These are phyloP conservation scores for Hyposoter didymator DNA, from an alignment of 2,888 invertebrate species.

Conservation along the genomic window DNA sequence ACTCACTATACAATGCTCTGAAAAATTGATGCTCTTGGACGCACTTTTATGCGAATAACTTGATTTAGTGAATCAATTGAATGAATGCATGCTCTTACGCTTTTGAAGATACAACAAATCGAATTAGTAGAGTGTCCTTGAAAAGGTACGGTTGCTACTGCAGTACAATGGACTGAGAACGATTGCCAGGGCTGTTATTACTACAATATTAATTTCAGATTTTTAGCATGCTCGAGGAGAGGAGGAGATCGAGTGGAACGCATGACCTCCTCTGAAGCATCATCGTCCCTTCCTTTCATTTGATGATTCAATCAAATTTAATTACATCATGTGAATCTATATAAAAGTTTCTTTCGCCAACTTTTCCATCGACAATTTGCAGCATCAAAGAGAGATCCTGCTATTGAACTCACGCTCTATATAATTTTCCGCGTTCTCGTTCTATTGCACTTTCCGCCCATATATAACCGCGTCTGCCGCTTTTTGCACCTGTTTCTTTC, in stretches of 20 bases:
- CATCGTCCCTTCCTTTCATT: conserved; percentile 8
- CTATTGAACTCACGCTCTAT: conserved; percentile 9
- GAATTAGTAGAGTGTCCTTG: neutral
- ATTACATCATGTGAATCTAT: conserved; percentile 1
- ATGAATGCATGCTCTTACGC: neutral
- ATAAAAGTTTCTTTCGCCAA: neutral
- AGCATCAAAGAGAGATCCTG: conserved; percentile 17
- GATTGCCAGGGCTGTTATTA: neutral
- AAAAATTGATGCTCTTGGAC: neutral
- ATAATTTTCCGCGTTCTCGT: conserved; percentile 25
- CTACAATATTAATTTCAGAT: conserved; percentile 14
- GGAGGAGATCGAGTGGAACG: conserved; percentile 21
- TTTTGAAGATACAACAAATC: neutral
- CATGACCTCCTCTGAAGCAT: neutral
- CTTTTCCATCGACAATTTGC: conserved; percentile 21
- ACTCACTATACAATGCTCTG: neutral
- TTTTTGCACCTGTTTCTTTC: conserved; percentile 15
- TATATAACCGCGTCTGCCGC: conserved; percentile 2
- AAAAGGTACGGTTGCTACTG: neutral
- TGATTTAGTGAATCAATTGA: neutral
- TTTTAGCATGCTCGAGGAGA: neutral
- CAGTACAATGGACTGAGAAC: neutral
- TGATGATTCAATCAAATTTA: conserved; percentile 25
- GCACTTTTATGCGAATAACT: neutral
- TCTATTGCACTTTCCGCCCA: conserved; percentile 19